Percentiles rank a stretch among this genome's conserved stretches.
These are phyloP conservation scores for Melinaea marsaeus DNA, from an alignment of 2,888 invertebrate species.

Conservation along the genomic window DNA sequence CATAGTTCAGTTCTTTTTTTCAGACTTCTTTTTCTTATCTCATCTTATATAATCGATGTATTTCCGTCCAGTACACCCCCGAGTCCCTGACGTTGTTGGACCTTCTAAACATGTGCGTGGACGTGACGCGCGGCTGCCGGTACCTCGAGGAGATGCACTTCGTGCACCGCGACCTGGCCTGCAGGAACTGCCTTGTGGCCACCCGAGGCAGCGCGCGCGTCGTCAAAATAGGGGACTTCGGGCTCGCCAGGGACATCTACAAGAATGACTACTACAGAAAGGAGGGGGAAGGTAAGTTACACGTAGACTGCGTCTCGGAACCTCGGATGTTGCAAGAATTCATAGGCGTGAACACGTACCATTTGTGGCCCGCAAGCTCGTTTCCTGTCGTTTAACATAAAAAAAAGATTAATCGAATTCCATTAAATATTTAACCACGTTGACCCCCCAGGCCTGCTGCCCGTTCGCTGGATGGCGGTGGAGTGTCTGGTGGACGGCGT, in stretches of 20 bases:
- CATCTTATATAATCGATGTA: too few relatives aligned
- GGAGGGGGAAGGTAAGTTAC: conserved; percentile 83
- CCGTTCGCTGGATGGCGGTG: conserved; percentile 99
- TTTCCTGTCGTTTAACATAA: too few relatives aligned
- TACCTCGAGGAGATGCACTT: conserved; percentile 98
- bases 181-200: conserved; percentile 96
- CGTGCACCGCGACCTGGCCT: conserved; percentile 97
- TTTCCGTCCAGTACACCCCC: conserved; percentile 71
- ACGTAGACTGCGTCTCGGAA: too few relatives aligned
- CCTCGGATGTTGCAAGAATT: too few relatives aligned
- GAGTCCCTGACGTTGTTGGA: conserved; percentile 88
- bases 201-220: conserved; percentile 83
- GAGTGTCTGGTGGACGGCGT: conserved; percentile 97
- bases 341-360: too few relatives aligned
- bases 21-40: too few relatives aligned
- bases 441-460: conserved; percentile 82
- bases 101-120: conserved; percentile 94
- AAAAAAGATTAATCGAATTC: too few relatives aligned
- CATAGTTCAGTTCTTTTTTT: neutral
- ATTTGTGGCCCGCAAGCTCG: too few relatives aligned
- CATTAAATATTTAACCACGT: neutral
- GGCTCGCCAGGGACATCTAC: conserved; percentile 96
- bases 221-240: conserved; percentile 98
- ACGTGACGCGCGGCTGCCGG: conserved; percentile 96
- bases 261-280: conserved; percentile 98